These are phyloP conservation scores for Passerina amoena DNA, from an alignment of 2,113 vertebrate species.

Conservation along the genomic window DNA sequence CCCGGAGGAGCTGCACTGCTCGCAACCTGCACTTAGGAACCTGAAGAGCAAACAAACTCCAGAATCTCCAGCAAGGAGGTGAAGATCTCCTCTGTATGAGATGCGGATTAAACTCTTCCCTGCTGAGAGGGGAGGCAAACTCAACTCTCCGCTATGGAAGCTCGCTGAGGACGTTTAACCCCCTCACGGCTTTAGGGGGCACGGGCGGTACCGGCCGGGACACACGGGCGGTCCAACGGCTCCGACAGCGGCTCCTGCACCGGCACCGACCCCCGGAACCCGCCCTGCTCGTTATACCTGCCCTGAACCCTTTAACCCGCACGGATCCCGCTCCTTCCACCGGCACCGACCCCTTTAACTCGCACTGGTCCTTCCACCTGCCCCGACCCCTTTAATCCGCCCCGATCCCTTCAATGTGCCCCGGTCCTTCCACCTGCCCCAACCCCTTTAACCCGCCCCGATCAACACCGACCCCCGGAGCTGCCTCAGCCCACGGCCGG, in stretches of 20 bases:
- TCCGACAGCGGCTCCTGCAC: neutral
- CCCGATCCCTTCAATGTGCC: no score
- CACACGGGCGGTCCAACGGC: neutral
- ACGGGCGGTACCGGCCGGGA: neutral
- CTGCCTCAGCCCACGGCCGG: neutral
- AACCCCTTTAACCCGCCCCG: neutral
- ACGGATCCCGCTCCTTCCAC: rapidly evolving
- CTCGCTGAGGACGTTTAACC: neutral
- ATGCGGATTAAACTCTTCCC: rapidly evolving
- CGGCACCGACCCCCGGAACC: neutral
- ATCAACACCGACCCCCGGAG: neutral
- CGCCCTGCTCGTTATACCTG: no score
- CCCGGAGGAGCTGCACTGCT: rapidly evolving
- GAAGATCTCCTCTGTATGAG: rapidly evolving
- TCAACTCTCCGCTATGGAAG: rapidly evolving
- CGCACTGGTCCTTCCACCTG: rapidly evolving
- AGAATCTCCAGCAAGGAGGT: rapidly evolving
- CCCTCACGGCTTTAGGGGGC: neutral
- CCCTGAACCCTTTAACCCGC: rapidly evolving
- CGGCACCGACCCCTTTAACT: rapidly evolving
- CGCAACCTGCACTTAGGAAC: rapidly evolving
- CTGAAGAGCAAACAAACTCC: neutral
- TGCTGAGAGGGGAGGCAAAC: no score
- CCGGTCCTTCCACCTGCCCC: neutral
- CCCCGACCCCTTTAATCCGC: neutral